Conservation (phyloP, 2,888 invertebrate species). For the Eupithecia subumbrata region DNA sequence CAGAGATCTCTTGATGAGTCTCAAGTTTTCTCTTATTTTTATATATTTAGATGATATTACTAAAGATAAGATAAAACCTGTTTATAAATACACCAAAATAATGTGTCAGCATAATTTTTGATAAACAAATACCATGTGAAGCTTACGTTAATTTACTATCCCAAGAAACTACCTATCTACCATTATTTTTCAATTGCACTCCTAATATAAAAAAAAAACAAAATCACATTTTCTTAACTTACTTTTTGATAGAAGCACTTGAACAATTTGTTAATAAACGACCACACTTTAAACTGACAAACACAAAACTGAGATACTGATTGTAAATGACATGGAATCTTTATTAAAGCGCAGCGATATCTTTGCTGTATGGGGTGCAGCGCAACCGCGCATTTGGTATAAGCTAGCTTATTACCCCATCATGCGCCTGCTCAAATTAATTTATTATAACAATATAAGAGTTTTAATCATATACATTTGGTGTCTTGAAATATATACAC, state of each 20-base stretch:
- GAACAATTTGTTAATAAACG: background rate
- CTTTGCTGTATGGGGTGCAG: no score
- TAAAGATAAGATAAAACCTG: background rate
- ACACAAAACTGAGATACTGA: constrained; percentile 14
- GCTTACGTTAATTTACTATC: background rate
- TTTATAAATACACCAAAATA: background rate
- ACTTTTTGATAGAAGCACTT: background rate
- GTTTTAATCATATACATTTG: no score
- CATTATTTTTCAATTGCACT: background rate
- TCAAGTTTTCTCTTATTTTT: no score
- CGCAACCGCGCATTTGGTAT: no score
- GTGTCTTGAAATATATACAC: no score
- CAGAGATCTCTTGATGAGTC: no score
- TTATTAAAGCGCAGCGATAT: background rate
- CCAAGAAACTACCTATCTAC: background rate
- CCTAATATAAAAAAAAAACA: background rate
- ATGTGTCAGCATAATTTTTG: background rate
- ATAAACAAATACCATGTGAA: background rate
- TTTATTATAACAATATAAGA: no score
- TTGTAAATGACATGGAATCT: background rate
- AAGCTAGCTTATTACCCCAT: no score
- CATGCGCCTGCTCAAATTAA: no score
- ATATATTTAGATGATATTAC: no score
- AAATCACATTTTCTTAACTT: no score
- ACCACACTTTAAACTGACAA: constrained; percentile 3